Percentiles rank a stretch among this genome's conserved stretches.
Evolutionary conservation across 23 tunicate genomes (phyloP).

Genomic region (Trididemnum nubilum): DNA sequence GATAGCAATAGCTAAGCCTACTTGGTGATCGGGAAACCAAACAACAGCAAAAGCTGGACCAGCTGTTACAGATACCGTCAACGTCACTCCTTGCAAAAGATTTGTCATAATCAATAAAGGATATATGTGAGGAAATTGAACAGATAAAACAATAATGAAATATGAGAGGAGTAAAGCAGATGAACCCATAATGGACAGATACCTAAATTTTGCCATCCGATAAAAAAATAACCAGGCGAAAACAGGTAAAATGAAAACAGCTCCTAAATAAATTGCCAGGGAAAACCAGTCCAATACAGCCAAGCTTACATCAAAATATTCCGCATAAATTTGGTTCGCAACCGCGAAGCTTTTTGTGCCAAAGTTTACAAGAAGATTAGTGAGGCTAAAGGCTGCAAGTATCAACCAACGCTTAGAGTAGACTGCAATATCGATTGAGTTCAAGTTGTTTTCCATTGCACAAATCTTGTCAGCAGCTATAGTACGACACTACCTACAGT

Average conservation of each 20-base stretch:
- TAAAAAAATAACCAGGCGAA: constrained; percentile 4
- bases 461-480: too few species aligned
- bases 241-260: not conserved
- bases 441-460: too few species aligned
- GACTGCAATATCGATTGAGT: not conserved
- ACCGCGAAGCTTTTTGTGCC: not conserved
- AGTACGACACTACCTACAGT: too few species aligned
- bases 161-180: not conserved
- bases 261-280: not conserved
- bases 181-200: not conserved
- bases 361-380: not conserved
- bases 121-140: not conserved
- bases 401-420: constrained; percentile 5
- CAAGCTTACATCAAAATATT: not conserved
- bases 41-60: constrained; percentile 1
- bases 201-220: not conserved
- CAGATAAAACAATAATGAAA: constrained; percentile 12
- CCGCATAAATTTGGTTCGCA: not conserved
- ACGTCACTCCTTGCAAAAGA: constrained; percentile 16
- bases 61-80: not conserved
- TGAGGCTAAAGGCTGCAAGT: not conserved
- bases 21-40: constrained; percentile 35
- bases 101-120: not conserved
- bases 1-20: constrained; percentile 14
- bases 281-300: not conserved